phyloP scores from a whole-genome alignment of 92 coral and sea anemone species.

The Diadumene lineata region DNA sequence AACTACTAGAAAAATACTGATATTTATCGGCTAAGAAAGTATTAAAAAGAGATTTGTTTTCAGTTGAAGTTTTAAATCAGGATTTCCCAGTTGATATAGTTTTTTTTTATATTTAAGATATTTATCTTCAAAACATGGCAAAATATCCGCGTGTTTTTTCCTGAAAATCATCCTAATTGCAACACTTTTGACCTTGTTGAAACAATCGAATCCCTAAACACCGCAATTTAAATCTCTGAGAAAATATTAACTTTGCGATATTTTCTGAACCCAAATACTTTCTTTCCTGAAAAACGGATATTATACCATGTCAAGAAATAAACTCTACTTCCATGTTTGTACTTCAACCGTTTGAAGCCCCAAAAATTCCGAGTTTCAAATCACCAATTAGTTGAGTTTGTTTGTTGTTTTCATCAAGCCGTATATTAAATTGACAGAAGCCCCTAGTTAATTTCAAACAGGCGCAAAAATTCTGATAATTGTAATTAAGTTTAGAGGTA shows the following conservation, averaged over 20 bases:
- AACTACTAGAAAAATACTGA: not conserved
- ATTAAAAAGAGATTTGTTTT: not conserved
- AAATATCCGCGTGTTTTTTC: not conserved
- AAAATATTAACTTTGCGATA: slow-evolving; percentile 4
- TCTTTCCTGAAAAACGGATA: slow-evolving; percentile 29
- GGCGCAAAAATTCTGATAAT: slow-evolving; percentile 24
- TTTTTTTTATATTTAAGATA: not conserved
- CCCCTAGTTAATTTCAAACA: slow-evolving; percentile 34
- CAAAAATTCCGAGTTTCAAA: slow-evolving; percentile 14
- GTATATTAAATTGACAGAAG: slow-evolving; percentile 19
- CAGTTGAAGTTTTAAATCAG: not conserved
- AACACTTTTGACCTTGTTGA: slow-evolving; percentile 8
- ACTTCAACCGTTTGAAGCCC: not conserved
- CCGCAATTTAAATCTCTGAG: not conserved
- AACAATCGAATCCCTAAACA: slow-evolving; percentile 9
- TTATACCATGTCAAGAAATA: slow-evolving; percentile 6
- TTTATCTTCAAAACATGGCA: not conserved
- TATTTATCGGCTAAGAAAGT: not conserved
- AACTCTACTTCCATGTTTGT: slow-evolving; percentile 19
- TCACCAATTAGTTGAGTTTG: slow-evolving; percentile 23
- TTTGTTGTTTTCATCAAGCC: slow-evolving; percentile 6
- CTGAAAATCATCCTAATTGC: slow-evolving; percentile 6
- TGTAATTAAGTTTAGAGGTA: slow-evolving; percentile 33
- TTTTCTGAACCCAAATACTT: slow-evolving; percentile 15
- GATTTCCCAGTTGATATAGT: not conserved